These are phyloP conservation scores for Pseudococcus viburni DNA, from an alignment of 2,888 invertebrate species.

Conservation along the genomic window DNA sequence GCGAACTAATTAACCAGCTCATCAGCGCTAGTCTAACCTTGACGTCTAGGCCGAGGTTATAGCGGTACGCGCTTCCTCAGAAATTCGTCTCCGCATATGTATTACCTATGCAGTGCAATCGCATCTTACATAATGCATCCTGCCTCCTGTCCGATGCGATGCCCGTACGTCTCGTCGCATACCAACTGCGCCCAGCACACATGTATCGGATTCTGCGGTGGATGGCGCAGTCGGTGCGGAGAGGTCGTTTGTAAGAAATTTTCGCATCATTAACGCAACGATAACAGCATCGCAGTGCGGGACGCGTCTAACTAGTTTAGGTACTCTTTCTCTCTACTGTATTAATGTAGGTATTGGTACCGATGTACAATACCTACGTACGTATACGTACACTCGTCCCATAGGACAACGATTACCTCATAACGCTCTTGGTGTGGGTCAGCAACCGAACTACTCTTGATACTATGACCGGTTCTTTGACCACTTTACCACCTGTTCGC, in stretches of 20 bases:
- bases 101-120: not conserved
- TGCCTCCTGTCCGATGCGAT: not conserved
- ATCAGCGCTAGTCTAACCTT: not conserved
- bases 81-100: not conserved
- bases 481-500: conserved; percentile 61
- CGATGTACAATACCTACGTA: not conserved
- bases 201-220: too few species aligned
- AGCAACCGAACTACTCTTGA: conserved; percentile 54
- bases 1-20: conserved; percentile 13
- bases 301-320: not conserved
- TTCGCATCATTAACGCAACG: conserved; percentile 2
- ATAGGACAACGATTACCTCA: conserved; percentile 17
- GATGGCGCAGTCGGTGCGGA: too few species aligned
- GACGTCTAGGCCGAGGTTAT: conserved; percentile 16
- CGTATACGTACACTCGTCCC: not conserved
- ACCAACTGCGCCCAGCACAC: too few species aligned
- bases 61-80: conserved; percentile 23
- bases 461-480: conserved; percentile 59
- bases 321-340: not conserved
- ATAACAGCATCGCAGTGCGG: not conserved
- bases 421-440: conserved; percentile 49
- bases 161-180: too few species aligned
- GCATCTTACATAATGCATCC: not conserved
- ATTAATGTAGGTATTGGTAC: not conserved
- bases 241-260: not conserved